Percentiles rank a stretch among this genome's conserved stretches.
phyloP scores from a whole-genome alignment of 2,113 vertebrate genomes.

The Andinoacara biseriatus region DNA sequence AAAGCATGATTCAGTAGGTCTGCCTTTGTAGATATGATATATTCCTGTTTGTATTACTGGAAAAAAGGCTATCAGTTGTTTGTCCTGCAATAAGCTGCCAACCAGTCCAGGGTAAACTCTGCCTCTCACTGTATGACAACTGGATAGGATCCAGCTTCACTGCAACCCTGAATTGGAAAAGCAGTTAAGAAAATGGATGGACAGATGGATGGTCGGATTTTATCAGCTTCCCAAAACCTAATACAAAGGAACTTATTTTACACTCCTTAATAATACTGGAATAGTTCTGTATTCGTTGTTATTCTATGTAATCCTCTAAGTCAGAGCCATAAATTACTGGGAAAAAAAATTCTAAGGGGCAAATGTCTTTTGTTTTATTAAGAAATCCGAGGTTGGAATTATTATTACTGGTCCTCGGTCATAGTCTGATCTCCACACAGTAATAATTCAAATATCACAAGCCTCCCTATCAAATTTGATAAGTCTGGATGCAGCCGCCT shows the following conservation, averaged over 20 bases:
- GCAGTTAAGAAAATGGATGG: not conserved
- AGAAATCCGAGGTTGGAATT: not conserved
- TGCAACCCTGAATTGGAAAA: not conserved
- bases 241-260: not conserved
- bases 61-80: not conserved
- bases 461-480: not conserved
- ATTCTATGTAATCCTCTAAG: not conserved
- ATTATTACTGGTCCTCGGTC: not conserved
- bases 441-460: not conserved
- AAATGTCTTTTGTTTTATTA: not conserved
- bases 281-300: not conserved
- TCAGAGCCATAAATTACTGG: conserved; percentile 2
- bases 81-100: not conserved
- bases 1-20: conserved; percentile 23
- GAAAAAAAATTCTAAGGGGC: not conserved
- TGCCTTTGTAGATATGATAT: not conserved
- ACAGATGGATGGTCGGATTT: not conserved
- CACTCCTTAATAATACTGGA: not conserved
- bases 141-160: not conserved
- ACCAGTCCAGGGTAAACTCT: not conserved
- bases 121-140: not conserved
- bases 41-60: not conserved
- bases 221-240: not conserved
- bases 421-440: not conserved
- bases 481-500: conserved; percentile 1